phyloP scores from a whole-genome alignment of 2,888 invertebrate genomes.

The Ellobium chinense region DNA sequence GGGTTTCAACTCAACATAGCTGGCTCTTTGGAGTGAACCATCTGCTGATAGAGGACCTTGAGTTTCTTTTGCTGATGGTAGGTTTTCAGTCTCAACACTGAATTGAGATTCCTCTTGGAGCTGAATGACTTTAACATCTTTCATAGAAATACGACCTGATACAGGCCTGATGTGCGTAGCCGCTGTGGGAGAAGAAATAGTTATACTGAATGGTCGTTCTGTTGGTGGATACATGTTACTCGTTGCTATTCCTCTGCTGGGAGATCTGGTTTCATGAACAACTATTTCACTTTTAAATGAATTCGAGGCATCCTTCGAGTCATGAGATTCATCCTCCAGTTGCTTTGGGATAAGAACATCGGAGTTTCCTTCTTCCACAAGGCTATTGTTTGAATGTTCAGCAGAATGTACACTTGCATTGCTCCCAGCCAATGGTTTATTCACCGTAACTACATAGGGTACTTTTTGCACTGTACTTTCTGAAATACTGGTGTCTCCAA shows the following conservation, averaged over 20 bases:
- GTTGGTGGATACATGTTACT: background rate
- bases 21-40: background rate
- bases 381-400: background rate
- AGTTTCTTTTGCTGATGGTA: too few species aligned
- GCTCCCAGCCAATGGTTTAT: background rate
- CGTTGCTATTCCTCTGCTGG: background rate
- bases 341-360: background rate
- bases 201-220: too few species aligned
- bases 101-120: too few species aligned
- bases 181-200: too few species aligned
- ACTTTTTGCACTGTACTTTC: too few species aligned
- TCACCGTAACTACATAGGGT: too few species aligned
- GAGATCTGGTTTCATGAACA: background rate
- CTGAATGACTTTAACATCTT: too few species aligned
- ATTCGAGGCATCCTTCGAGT: background rate
- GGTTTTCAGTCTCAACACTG: too few species aligned
- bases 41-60: too few species aligned
- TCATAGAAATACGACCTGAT: too few species aligned
- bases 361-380: background rate
- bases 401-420: background rate
- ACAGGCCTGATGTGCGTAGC: too few species aligned
- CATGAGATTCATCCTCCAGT: background rate
- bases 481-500: background rate
- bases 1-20: background rate
- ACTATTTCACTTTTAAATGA: conserved; percentile 19